Base-by-base conservation (phyloP, 1,140 invertebrate genomes). In the Caenorhabditis brenneri region DNA sequence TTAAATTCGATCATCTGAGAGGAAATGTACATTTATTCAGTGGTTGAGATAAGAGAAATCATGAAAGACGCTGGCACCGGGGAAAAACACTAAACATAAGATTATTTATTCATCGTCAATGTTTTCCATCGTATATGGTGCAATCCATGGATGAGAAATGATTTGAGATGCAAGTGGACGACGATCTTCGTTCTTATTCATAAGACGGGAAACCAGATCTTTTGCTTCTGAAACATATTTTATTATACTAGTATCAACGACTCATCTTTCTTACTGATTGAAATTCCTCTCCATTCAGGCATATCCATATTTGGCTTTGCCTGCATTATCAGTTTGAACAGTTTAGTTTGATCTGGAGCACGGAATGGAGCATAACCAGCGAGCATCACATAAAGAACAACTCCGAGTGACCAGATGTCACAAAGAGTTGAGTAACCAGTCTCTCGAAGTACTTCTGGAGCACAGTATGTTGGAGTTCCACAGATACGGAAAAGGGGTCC, bases 401-500 rank as follows among this genome's bases (percentile, higher is more conserved):
- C 96, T 49, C 97, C 97, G 74, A 96, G 95, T 36, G 97, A 97
- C 97, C 97, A 99, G 81, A 99, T 95, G 91, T 99, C 97, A 88
- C 99, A 74, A 39, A 12, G 19, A 9, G 55, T 48, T 6, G 81
- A 31, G 22, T 49, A 39, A 48, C 84, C 84, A 22, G 58, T 74
- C 93, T 99, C 97, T 15, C 95, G 94, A 15, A 99, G 92, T 86
- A 99, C 99, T 93, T 99, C 97, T 0, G 97, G 97, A 46, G 97
- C 96, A 24, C 99, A 97, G 91, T 99, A 99, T 0, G 97, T 99
- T 19, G 97, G 97, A 7, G 97, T 98, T 31, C 97, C 97, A 91
- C 97, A 99, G 53, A 99, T 95, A 15, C 96, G 96, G 89, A 94
- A 96, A n/a, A 92, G 91, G 1, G 87, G 83, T 24, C 82, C 86